Conservation (phyloP, 2,113 vertebrate genomes). For the Heterocephalus glaber region DNA sequence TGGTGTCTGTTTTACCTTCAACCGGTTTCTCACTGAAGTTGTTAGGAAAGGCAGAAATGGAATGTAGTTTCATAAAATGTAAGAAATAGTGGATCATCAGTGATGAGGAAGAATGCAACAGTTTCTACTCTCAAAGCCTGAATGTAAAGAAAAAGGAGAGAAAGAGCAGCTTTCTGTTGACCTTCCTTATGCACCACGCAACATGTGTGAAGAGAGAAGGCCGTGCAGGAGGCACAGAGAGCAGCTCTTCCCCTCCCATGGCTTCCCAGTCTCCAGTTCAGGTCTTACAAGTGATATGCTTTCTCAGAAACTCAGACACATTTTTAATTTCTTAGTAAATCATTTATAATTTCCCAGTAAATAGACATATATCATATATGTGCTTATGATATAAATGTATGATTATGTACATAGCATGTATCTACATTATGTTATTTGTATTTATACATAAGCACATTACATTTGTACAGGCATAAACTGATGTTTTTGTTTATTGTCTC, state of each 20-base stretch:
- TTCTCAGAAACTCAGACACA: neutral
- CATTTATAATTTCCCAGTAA: neutral
- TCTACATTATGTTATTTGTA: neutral
- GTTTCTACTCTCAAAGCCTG: neutral
- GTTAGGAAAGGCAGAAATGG: neutral
- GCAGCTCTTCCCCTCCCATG: fast-evolving
- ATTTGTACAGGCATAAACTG: neutral
- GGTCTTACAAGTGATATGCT: fast-evolving
- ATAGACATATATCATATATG: neutral
- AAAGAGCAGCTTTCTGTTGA: neutral
- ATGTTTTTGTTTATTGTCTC: neutral
- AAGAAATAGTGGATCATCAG: neutral
- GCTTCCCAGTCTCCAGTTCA: neutral
- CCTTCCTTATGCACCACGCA: neutral
- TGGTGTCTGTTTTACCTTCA: neutral
- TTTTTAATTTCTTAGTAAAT: constrained; percentile 20
- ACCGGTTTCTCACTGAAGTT: neutral
- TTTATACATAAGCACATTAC: neutral
- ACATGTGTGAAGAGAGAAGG: neutral
- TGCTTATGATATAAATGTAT: neutral
- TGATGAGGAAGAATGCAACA: neutral
- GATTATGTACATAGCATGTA: neutral
- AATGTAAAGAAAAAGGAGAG: neutral
- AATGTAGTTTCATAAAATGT: neutral
- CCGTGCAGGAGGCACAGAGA: neutral